Evolutionary conservation across 1,140 invertebrate genomes (phyloP), one percentile per base, ranked within the genome.

Genomic region (Samia ricini): DNA sequence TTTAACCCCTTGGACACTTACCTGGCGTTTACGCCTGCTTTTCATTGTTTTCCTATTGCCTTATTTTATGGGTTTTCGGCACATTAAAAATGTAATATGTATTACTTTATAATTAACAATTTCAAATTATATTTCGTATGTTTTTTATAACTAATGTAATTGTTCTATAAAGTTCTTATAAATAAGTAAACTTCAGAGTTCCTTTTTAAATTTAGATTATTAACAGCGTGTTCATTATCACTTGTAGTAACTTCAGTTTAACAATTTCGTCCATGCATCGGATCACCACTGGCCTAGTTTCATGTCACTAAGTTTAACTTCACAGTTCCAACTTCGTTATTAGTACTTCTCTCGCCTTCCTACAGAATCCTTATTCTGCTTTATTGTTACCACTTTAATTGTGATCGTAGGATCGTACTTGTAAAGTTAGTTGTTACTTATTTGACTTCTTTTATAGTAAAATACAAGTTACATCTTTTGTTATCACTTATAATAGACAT

Each of bases 311-410:
- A 64, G 57, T 59, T 67, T 33, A 59, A 50, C 29, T 59, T 49
- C 10, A 56, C 62, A 67, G 61, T 64, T 64, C 33, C 50, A 72
- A 67, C 63, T 65, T 64, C 63, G 62, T 64, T 60, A 50, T 54
- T 63, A 55, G 23, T 29, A 23, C 55, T 52, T n/a, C 57, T 59
- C 48, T 18, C 56, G 12, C 18, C 56, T n/a, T n/a, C n/a, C n/a
- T n/a, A n/a, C n/a, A n/a, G n/a, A n/a, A n/a, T n/a, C n/a, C n/a
- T 15, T 19, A 36, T 57, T 29, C 19, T 36, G 29, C 56, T 29
- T 20, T 36, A 20, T 57, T 57, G 29, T 57, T 57, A 29, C 33
- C 56, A 57, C 26, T 36, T 42, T 24, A 23, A 23, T 24, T 57
- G 56, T 36, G 56, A 21, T 21, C 36, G 18, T n/a, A n/a, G 20